Percentiles rank a stretch among this genome's conserved stretches.
phyloP scores from a whole-genome alignment of 2,888 invertebrate genomes.

The Diloba caeruleocephala region DNA sequence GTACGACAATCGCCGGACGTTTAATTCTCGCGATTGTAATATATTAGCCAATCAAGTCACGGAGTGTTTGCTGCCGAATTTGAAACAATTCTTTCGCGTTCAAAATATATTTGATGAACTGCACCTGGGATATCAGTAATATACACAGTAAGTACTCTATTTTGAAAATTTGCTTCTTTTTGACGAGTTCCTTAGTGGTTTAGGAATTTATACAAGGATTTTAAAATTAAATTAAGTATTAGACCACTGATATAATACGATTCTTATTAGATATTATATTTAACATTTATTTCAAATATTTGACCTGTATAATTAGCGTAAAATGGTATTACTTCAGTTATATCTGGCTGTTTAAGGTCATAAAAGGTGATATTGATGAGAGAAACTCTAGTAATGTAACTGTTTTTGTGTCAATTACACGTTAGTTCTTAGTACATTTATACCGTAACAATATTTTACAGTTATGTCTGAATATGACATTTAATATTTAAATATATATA shows the following conservation, averaged over 20 bases:
- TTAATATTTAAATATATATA: too few relatives aligned
- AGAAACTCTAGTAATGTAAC: too few relatives aligned
- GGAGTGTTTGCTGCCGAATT: slow-evolving; percentile 36
- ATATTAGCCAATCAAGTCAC: slow-evolving; percentile 30
- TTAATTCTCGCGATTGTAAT: slow-evolving; percentile 40
- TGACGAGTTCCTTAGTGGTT: slow-evolving; percentile 10
- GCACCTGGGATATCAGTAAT: slow-evolving; percentile 33
- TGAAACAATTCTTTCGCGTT: slow-evolving; percentile 16
- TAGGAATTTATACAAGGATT: slow-evolving; percentile 27
- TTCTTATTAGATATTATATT: slow-evolving; percentile 33
- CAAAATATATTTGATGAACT: slow-evolving; percentile 50
- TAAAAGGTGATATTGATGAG: too few relatives aligned
- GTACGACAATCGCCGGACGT: slow-evolving; percentile 55
- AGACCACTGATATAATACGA: slow-evolving; percentile 44
- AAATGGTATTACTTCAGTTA: too few relatives aligned
- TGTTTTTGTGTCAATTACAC: too few relatives aligned
- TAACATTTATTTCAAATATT: background rate
- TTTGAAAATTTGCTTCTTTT: slow-evolving; percentile 23
- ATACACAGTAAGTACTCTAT: slow-evolving; percentile 42
- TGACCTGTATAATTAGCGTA: background rate
- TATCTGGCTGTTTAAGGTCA: too few relatives aligned
- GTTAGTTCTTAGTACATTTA: too few relatives aligned
- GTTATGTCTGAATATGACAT: too few relatives aligned
- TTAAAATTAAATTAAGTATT: slow-evolving; percentile 53
- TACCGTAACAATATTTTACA: too few relatives aligned